phyloP scores from a whole-genome alignment of 2,888 invertebrate species.

The Heliconius ethilla region DNA sequence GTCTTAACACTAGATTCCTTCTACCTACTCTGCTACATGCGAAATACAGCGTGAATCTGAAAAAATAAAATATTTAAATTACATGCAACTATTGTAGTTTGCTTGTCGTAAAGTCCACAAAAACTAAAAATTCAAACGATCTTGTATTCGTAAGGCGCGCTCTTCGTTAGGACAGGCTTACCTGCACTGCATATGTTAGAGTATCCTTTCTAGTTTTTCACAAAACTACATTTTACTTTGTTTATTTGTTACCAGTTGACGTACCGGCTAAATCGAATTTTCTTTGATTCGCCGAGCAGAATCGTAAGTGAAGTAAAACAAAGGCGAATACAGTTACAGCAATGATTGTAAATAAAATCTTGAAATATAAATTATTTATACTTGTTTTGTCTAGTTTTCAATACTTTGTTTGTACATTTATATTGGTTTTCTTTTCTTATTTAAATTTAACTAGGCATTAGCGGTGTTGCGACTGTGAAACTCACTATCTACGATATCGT shows the following conservation, averaged over 20 bases:
- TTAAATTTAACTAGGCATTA: too few relatives aligned
- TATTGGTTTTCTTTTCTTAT: not conserved
- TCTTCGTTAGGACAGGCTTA: constrained; percentile 76
- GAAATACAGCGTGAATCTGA: too few relatives aligned
- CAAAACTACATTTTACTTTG: constrained; percentile 70
- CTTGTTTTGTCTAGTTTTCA: not conserved
- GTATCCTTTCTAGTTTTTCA: constrained; percentile 57
- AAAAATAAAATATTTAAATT: not conserved
- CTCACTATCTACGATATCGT: too few relatives aligned
- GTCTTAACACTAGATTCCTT: too few relatives aligned
- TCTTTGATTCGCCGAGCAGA: constrained; percentile 66
- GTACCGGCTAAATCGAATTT: constrained; percentile 76
- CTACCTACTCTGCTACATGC: too few relatives aligned
- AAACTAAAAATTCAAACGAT: constrained; percentile 60
- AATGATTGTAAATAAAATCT: constrained; percentile 25
- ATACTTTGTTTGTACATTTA: not conserved
- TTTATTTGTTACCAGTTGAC: constrained; percentile 76
- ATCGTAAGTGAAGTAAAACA: constrained; percentile 43
- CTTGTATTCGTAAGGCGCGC: constrained; percentile 72
- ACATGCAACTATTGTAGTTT: not conserved
- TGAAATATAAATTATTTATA: not conserved
- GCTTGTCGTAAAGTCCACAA: constrained; percentile 24
- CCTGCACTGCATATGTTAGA: constrained; percentile 80
- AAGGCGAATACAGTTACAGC: constrained; percentile 32
- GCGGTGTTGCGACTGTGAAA: too few relatives aligned